Conservation (phyloP, 2,113 vertebrate species). For the Jacana jacana region DNA sequence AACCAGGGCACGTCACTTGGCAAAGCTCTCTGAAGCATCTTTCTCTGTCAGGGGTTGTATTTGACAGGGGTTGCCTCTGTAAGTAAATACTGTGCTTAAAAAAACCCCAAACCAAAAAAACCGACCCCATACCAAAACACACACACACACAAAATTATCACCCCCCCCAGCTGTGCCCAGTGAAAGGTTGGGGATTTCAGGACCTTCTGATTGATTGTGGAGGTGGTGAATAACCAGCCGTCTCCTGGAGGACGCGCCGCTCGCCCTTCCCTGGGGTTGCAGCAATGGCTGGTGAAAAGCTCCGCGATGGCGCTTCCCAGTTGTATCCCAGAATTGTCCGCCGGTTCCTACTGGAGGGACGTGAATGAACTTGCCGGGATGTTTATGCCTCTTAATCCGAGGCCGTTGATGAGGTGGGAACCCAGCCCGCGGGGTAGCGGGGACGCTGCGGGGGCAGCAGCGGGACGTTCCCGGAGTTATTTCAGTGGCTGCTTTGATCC, state of each 20-base stretch:
- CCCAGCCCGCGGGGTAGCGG: neutral
- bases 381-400: slow-evolving; percentile 32
- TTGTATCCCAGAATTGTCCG: slow-evolving; percentile 83
- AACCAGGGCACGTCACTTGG: neutral
- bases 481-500: neutral
- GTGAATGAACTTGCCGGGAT: slow-evolving; percentile 47
- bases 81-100: neutral
- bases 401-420: neutral
- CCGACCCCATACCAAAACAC: neutral
- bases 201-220: slow-evolving; percentile 10
- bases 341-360: slow-evolving; percentile 67
- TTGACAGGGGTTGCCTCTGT: neutral
- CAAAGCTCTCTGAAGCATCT: neutral
- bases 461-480: neutral
- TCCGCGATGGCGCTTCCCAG: slow-evolving; percentile 76
- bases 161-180: neutral
- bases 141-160: neutral
- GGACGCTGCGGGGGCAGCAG: neutral
- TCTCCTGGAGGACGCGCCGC: slow-evolving; percentile 39
- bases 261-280: neutral
- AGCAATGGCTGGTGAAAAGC: slow-evolving; percentile 63
- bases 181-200: neutral
- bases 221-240: neutral
- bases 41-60: neutral
- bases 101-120: too few relatives aligned